Percentiles rank a stretch among this genome's conserved stretches.
phyloP scores from a whole-genome alignment of 2,888 invertebrate species.

The Cyclophora albipunctata region DNA sequence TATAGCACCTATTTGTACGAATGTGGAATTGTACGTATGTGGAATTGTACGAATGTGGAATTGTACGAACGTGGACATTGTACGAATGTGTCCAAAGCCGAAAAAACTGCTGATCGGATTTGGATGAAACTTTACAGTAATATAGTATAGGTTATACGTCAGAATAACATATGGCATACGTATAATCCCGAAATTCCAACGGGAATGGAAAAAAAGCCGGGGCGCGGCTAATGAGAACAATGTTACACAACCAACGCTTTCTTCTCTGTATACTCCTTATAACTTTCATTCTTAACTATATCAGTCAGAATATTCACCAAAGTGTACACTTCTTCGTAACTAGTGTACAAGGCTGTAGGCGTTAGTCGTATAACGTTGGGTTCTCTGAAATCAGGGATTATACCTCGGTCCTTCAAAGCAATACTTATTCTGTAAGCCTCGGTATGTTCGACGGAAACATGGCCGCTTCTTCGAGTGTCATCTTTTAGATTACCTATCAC shows the following conservation, averaged over 20 bases:
- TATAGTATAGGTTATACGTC: too few relatives aligned
- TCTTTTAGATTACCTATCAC: constrained; percentile 45
- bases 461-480: constrained; percentile 48
- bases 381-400: constrained; percentile 49
- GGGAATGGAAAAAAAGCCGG: too few relatives aligned
- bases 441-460: constrained; percentile 51
- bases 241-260: constrained; percentile 37
- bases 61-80: too few relatives aligned
- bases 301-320: constrained; percentile 44
- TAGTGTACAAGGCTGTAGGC: constrained; percentile 51
- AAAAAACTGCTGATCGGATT: too few relatives aligned
- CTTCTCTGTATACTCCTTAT: constrained; percentile 32
- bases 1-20: too few relatives aligned
- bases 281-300: constrained; percentile 38
- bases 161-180: too few relatives aligned
- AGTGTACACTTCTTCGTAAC: constrained; percentile 50
- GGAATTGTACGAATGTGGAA: too few relatives aligned
- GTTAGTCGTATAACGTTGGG: constrained; percentile 55
- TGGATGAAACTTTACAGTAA: too few relatives aligned
- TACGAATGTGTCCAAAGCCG: too few relatives aligned
- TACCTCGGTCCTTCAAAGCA: constrained; percentile 42
- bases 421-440: constrained; percentile 54
- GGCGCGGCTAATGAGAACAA: not conserved
- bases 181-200: too few relatives aligned
- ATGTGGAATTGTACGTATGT: too few relatives aligned